These are phyloP conservation scores for Chinchilla lanigera DNA, from an alignment of 2,113 vertebrate genomes.

Conservation along the genomic window DNA sequence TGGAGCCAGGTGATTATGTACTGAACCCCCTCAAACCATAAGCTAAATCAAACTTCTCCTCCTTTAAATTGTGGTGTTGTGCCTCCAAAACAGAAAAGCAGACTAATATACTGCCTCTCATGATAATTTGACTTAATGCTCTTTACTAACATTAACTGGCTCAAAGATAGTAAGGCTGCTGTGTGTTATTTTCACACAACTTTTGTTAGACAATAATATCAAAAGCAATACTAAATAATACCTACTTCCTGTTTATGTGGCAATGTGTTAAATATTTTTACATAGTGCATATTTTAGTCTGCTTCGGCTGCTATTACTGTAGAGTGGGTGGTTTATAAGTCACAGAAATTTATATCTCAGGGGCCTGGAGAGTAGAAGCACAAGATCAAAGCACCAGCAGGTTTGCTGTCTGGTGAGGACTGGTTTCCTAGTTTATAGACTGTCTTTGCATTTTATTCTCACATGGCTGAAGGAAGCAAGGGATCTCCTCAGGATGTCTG, in stretches of 20 bases:
- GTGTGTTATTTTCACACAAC: neutral
- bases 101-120: neutral
- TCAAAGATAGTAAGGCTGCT: neutral
- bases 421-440: neutral
- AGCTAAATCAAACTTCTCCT: neutral
- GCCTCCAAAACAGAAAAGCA: neutral
- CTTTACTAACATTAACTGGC: neutral
- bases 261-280: neutral
- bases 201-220: neutral
- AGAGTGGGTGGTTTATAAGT: neutral
- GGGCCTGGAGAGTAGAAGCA: neutral
- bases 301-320: neutral
- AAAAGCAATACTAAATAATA: neutral
- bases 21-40: neutral
- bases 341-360: neutral
- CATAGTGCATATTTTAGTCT: neutral
- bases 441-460: neutral
- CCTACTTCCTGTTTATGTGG: neutral
- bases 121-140: neutral
- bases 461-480: too few relatives aligned
- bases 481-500: neutral
- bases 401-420: neutral
- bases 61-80: neutral
- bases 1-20: neutral
- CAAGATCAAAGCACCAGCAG: neutral